phyloP scores from a whole-genome alignment of 1,140 invertebrate species.

The Zaprionus taronus region DNA sequence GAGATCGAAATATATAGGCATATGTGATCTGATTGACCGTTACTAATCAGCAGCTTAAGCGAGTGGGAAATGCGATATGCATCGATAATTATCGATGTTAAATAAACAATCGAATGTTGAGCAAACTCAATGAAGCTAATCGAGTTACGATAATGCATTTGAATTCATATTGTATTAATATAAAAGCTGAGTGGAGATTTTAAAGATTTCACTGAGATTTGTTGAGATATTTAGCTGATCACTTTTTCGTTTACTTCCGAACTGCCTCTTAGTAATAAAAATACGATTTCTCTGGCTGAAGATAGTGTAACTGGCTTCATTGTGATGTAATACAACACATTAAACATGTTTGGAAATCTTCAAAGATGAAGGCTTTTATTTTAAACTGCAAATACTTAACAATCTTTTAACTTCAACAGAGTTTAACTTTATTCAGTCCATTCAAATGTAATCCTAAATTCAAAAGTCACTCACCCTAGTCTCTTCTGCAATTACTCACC shows the following conservation, averaged over 20 bases:
- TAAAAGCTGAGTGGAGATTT: background rate
- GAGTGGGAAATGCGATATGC: slow-evolving; percentile 3
- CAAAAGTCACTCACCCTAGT: too few relatives aligned
- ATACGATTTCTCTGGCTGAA: background rate
- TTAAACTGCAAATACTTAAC: too few relatives aligned
- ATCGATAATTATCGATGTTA: background rate
- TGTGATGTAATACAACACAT: too few relatives aligned
- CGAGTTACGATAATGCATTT: background rate
- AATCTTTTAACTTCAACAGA: too few relatives aligned
- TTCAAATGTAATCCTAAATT: too few relatives aligned
- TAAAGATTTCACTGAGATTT: background rate
- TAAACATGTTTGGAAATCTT: too few relatives aligned
- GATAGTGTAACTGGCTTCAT: background rate
- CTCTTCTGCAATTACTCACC: too few relatives aligned
- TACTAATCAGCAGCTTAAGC: background rate
- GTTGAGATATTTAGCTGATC: background rate
- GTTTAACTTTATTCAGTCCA: too few relatives aligned
- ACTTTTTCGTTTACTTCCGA: background rate
- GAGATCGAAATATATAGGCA: background rate
- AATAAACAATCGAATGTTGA: background rate
- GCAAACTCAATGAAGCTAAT: background rate
- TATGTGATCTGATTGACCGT: background rate
- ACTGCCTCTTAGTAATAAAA: too few relatives aligned
- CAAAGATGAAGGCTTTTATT: too few relatives aligned
- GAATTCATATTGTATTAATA: background rate